phyloP scores from a whole-genome alignment of 23 tunicate species.

The Pegea sp. region DNA sequence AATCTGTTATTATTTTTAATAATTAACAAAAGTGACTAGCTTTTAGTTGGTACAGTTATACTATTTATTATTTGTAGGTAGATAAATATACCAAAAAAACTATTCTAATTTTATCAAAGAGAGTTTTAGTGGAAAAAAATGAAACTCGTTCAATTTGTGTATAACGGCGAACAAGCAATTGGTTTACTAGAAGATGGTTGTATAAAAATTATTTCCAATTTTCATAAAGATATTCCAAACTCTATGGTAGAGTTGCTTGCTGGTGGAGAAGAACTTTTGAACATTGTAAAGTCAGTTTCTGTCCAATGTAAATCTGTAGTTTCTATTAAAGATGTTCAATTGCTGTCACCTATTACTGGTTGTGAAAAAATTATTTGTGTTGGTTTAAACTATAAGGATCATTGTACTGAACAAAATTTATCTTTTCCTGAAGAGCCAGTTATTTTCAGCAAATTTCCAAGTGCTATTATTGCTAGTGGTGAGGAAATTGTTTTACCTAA shows the following conservation, averaged over 20 bases:
- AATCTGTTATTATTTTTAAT: no score
- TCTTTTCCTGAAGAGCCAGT: conserved; percentile 77
- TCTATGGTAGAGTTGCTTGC: conserved; percentile 32
- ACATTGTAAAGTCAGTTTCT: conserved; percentile 3
- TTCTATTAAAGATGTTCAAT: conserved; percentile 5
- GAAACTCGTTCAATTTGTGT: conserved; percentile 18
- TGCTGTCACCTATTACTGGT: conserved; percentile 42
- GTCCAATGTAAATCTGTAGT: background rate
- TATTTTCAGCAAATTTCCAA: conserved; percentile 80
- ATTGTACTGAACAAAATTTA: conserved; percentile 61
- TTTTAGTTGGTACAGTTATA: no score
- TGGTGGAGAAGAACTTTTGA: conserved; percentile 12
- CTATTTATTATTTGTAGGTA: no score
- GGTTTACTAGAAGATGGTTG: background rate
- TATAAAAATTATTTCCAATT: background rate
- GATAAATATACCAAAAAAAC: no score
- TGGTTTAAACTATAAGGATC: conserved; percentile 86
- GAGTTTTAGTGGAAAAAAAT: conserved; percentile 1
- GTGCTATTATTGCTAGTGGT: conserved; percentile 47
- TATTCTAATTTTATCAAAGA: background rate
- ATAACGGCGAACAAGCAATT: conserved; percentile 7
- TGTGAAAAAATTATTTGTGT: conserved; percentile 80
- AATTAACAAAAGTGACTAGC: no score
- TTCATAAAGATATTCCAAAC: conserved; percentile 16
- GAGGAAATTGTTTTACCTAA: conserved; percentile 39